Evolutionary conservation across 2,113 vertebrate species (phyloP).

Genomic region (Myotis yumanensis): DNA sequence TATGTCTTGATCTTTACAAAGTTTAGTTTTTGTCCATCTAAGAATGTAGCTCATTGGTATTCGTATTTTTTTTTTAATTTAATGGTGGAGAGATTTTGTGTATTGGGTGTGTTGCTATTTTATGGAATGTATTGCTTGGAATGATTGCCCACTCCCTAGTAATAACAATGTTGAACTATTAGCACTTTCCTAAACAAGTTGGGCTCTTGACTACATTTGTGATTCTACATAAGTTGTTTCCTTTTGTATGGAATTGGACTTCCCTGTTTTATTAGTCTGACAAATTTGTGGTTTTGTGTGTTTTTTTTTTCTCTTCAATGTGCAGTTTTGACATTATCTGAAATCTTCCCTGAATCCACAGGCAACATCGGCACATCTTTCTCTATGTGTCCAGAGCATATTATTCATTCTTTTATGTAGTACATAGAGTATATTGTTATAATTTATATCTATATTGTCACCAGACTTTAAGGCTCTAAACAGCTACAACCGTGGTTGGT

Average conservation of each 20-base stretch:
- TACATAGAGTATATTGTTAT: background rate
- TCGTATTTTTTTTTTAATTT: no score
- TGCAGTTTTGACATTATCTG: background rate
- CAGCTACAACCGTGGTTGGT: background rate
- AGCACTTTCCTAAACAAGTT: background rate
- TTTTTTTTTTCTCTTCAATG: background rate
- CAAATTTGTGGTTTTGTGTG: background rate
- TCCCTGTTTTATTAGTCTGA: background rate
- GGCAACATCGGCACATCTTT: background rate
- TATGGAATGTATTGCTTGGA: no score
- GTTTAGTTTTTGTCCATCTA: no score
- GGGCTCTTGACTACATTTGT: background rate
- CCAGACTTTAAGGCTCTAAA: background rate
- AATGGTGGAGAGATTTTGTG: no score
- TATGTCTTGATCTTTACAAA: no score
- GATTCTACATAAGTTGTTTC: background rate
- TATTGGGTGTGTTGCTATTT: no score
- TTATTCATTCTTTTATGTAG: background rate
- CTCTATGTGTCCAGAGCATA: background rate
- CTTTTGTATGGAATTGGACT: conserved; percentile 17
- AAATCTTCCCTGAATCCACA: background rate
- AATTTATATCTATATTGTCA: background rate
- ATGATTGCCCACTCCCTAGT: accelerated
- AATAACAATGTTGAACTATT: conserved; percentile 15
- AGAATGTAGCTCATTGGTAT: no score